Evolutionary conservation across 2,888 invertebrate species (phyloP), one percentile per base, ranked within the genome.

Genomic region (Melangyna quadrimaculata): DNA sequence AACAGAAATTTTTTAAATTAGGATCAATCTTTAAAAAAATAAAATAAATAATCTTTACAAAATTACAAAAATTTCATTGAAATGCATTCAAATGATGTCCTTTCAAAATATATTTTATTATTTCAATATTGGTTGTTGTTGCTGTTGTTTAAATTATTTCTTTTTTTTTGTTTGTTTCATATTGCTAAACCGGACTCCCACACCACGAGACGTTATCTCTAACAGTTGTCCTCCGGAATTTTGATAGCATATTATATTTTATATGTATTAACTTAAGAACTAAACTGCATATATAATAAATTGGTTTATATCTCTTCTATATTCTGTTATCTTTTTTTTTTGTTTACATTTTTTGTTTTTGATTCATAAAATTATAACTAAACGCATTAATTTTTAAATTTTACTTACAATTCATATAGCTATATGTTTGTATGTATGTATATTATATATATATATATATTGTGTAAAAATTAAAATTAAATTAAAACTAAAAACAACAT

Each of bases 61-160:
- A 0, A 59, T 3, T 35, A 19, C 2, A 10, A 12, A 17, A 69
- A n/a, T 55, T 27, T 40, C 3, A 35, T 48, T 70, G 35, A 63
- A 35, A 35, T 40, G n/a, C 24, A 10, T 24, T 48, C 7, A 19
- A 53, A 24, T 51, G 69, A 29, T 45, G 70, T 81, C 81, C 69
- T 86, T 86, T 86, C 81, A 86, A 86, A 86, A 86, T 86, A 86
- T 86, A 86, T 72, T 81, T 86, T 65, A 63, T 79, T 86, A 81
- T 81, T 80, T 86, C 72, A 77, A 67, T 86, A 61, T 55, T n/a
- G n/a, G n/a, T 83, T 74, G 65, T 84, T 71, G 29, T 63, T 48
- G 51, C 32, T 78, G 32, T 74, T 74, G 22, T 59, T 19, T 37
- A n/a, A n/a, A 37, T 22, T 65, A 35, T 71, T 24, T 70, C 17